Evolutionary conservation across 1,140 invertebrate genomes (phyloP).

Genomic region (Pararge aegeria): DNA sequence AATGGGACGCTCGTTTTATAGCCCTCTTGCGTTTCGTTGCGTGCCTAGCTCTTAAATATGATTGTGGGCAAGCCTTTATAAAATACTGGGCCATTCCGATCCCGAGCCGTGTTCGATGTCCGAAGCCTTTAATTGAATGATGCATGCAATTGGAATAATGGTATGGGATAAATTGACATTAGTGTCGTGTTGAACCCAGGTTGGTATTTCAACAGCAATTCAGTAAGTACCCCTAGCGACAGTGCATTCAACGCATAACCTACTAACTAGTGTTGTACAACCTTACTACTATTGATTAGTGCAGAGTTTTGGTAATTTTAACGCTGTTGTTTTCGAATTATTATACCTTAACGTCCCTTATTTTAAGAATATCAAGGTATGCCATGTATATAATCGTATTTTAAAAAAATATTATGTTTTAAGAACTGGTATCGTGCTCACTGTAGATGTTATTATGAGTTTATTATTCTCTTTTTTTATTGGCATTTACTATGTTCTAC

Average conservation of each 20-base stretch:
- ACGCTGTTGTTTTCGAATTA: no score
- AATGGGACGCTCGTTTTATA: conserved; percentile 49
- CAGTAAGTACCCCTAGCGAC: not conserved
- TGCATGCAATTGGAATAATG: conserved; percentile 32
- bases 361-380: no score
- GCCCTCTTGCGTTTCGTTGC: conserved; percentile 41
- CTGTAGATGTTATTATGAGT: no score
- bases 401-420: no score
- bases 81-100: conserved; percentile 31
- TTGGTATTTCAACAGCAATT: not conserved
- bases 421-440: no score
- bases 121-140: conserved; percentile 30
- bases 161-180: conserved; percentile 28
- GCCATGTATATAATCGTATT: no score
- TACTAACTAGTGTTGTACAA: no score
- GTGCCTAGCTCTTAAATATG: conserved; percentile 38
- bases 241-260: not conserved
- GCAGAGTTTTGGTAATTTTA: no score
- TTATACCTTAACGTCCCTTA: no score
- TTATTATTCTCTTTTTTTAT: no score
- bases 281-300: no score
- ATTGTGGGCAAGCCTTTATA: conserved; percentile 41
- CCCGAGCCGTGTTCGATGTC: conserved; percentile 18
- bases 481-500: no score
- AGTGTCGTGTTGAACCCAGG: conserved; percentile 10